phyloP scores from a whole-genome alignment of 2,113 vertebrate genomes.

The Pelvicachromis taeniatus region DNA sequence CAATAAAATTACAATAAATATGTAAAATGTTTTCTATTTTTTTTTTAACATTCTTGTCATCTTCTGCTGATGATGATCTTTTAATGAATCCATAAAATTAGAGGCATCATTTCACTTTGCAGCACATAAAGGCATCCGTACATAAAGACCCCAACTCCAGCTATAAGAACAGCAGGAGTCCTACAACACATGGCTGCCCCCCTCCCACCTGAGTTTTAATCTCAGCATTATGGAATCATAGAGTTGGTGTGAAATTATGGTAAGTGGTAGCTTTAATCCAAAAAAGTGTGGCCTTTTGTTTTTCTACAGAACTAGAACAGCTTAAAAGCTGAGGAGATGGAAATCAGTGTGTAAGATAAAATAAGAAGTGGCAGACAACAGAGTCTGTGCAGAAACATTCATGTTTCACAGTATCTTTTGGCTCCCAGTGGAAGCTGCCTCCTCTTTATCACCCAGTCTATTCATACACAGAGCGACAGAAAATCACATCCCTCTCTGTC shows the following conservation, averaged over 20 bases:
- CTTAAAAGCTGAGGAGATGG: not conserved
- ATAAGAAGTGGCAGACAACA: not conserved
- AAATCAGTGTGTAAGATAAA: not conserved
- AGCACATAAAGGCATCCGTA: not conserved
- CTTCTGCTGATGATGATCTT: not conserved
- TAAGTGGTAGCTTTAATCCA: not conserved
- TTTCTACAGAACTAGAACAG: not conserved
- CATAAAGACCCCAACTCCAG: not conserved
- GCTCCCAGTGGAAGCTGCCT: not conserved
- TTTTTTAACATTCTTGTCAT: not conserved
- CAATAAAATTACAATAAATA: not conserved
- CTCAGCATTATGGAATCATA: not conserved
- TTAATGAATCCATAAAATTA: not conserved
- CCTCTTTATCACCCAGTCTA: not conserved
- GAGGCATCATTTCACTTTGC: not conserved
- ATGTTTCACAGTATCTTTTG: not conserved
- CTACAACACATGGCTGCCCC: not conserved
- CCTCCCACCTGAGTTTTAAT: not conserved
- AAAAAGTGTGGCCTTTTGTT: not conserved
- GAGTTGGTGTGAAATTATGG: not conserved
- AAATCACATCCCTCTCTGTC: not conserved
- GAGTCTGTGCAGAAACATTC: not conserved
- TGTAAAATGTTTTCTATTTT: not conserved
- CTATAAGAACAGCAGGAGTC: not conserved
- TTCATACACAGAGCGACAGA: not conserved